A percentile compares a stretch with the other conserved stretches of the same genome.
Conservation (phyloP, 2,113 vertebrate species). For the Neoarius graeffei region DNA sequence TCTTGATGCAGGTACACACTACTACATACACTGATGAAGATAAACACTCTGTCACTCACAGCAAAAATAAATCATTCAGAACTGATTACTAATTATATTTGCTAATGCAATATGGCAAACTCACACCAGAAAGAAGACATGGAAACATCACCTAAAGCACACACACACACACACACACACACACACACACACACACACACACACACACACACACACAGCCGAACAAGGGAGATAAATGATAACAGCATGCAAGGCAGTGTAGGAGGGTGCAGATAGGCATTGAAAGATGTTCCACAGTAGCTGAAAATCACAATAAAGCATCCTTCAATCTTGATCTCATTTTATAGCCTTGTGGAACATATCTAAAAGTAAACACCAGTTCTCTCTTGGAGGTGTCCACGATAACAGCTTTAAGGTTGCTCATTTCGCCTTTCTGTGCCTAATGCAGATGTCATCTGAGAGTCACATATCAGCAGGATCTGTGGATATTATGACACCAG, state of each 20-base stretch:
- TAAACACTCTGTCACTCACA: constrained; percentile 14
- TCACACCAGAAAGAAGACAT: background rate
- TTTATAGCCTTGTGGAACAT: background rate
- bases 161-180: background rate
- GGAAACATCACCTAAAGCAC: background rate
- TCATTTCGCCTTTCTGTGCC: background rate
- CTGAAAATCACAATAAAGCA: constrained; percentile 33
- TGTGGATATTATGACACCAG: constrained; percentile 60
- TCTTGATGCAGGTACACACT: constrained; percentile 16
- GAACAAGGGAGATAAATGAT: constrained; percentile 14
- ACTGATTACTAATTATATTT: background rate
- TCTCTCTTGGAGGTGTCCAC: background rate
- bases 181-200: no score
- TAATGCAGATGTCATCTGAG: constrained; percentile 38
- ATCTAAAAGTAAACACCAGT: constrained; percentile 25
- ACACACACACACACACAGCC: background rate
- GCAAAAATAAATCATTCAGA: background rate
- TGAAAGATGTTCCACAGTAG: constrained; percentile 27
- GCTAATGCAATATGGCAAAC: background rate
- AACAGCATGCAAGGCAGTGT: background rate
- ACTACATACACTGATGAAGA: background rate
- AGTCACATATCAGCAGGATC: constrained; percentile 33
- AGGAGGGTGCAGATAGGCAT: background rate
- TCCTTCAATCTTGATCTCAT: constrained; percentile 34
- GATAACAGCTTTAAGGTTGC: constrained; percentile 14